These are phyloP conservation scores for Seira musarum DNA, from an alignment of 2,888 invertebrate genomes.

Conservation along the genomic window DNA sequence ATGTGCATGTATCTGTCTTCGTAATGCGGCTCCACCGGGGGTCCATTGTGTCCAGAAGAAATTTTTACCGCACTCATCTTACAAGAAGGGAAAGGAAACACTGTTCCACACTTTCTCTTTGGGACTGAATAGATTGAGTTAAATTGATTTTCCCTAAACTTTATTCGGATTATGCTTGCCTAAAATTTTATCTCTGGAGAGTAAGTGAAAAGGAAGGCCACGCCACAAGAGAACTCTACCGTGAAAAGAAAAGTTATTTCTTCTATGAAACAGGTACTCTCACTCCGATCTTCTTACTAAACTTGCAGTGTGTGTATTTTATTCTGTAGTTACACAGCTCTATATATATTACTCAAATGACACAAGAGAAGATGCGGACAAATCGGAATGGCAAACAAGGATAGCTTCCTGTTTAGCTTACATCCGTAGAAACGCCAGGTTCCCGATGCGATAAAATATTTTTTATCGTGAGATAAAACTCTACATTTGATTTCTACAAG, in stretches of 20 bases:
- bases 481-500: not conserved
- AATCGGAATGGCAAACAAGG: not conserved
- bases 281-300: no score
- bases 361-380: not conserved
- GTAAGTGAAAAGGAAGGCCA: not conserved
- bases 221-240: no score
- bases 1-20: conserved; percentile 58
- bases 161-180: not conserved
- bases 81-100: conserved; percentile 27
- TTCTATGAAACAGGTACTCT: no score
- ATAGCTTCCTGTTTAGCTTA: not conserved
- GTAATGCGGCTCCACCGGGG: conserved; percentile 62
- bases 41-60: conserved; percentile 43
- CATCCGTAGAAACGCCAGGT: conserved; percentile 28
- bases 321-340: no score
- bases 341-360: no score
- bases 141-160: not conserved
- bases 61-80: conserved; percentile 7
- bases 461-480: not conserved
- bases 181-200: not conserved
- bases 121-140: not conserved
- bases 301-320: no score
- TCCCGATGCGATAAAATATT: no score
- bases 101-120: not conserved
- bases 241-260: no score